Base-by-base conservation (phyloP, 2,888 invertebrate genomes). In the Argynnis bischoffii region DNA sequence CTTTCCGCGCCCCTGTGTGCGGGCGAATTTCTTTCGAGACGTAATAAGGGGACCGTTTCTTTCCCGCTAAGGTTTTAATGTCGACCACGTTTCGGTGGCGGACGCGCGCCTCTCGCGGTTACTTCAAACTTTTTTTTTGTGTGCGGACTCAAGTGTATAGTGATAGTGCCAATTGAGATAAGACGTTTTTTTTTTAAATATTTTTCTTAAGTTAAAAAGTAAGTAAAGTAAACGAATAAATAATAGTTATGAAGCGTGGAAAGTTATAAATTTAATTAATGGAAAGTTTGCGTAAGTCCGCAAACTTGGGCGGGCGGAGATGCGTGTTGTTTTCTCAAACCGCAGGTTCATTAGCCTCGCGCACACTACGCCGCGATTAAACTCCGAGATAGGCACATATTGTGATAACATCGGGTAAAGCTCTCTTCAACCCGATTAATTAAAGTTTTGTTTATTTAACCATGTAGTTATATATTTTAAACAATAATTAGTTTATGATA, bases 21-120 rank as follows among this genome's bases (percentile, higher is more conserved):
- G 88, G 81, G 89, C 74, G 90, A 89, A 92, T 92, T 92, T 92
- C 92, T 92, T 92, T 92, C 90, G 91, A 91, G 92, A 91, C 90
- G 91, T 92, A 91, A 91, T 92, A 92, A 92, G 92, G 92, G 92
- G 92, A 91, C 91, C 86, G 89, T 92, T 92, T 92, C 90, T 90
- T 92, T 92, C 89, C 90, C 91, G 90, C 90, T 88, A 90, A 90
- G 92, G 92, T 92, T 92, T 92, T 92, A 92, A 92, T 92, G 92
- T 90, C 87, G 90, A 91, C 90, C 91, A 90, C 92, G 92, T 85
- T 92, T 90, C 88, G 91, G 91, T 86, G 88, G 90, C 89, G 91
- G 82, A 86, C 91, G 92, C 90, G 88, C 91, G 91, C 90, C 87
- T 88, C 85, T 86, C 88, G 89, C 90, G 92, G 91, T 89, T 87